Conservation (phyloP, 1,140 invertebrate genomes). For the Galleria mellonella region DNA sequence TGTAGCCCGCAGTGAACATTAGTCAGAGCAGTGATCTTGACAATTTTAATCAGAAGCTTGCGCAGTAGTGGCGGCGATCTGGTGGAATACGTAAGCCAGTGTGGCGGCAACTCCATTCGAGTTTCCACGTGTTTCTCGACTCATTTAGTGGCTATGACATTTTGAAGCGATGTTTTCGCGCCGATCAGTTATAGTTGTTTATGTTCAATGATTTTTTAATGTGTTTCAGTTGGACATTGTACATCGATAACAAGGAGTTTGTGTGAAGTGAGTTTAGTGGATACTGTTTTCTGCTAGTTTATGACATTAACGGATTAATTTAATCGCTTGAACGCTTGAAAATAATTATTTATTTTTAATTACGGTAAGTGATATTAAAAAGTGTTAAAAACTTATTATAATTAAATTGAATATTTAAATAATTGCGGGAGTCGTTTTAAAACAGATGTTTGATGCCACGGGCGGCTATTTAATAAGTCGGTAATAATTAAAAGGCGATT, state of each 20-base stretch:
- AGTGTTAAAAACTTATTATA: neutral
- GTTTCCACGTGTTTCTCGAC: conserved; percentile 12
- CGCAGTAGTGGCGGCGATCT: conserved; percentile 4
- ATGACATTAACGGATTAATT: neutral
- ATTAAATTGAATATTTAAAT: neutral
- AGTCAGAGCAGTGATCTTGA: neutral
- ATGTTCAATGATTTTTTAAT: conserved; percentile 19
- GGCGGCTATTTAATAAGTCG: neutral
- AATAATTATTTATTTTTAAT: too few relatives aligned
- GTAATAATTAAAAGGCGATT: conserved; percentile 1
- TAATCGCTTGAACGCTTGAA: too few relatives aligned
- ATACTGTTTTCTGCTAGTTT: neutral
- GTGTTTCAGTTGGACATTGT: conserved; percentile 13
- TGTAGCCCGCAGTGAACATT: conserved; percentile 8
- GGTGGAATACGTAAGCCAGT: conserved; percentile 18
- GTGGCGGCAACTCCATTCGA: conserved; percentile 20
- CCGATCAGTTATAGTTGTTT: conserved; percentile 7
- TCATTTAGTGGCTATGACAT: conserved; percentile 1
- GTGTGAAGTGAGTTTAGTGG: conserved; percentile 11
- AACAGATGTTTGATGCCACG: neutral
- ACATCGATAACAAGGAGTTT: conserved; percentile 2
- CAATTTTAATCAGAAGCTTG: conserved; percentile 8
- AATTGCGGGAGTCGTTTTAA: neutral
- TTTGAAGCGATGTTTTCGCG: conserved; percentile 9
- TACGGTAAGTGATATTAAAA: neutral